Evolutionary conservation across 1,140 invertebrate genomes (phyloP), one percentile per base, ranked within the genome.

Genomic region (Diachasmimorpha longicaudata): DNA sequence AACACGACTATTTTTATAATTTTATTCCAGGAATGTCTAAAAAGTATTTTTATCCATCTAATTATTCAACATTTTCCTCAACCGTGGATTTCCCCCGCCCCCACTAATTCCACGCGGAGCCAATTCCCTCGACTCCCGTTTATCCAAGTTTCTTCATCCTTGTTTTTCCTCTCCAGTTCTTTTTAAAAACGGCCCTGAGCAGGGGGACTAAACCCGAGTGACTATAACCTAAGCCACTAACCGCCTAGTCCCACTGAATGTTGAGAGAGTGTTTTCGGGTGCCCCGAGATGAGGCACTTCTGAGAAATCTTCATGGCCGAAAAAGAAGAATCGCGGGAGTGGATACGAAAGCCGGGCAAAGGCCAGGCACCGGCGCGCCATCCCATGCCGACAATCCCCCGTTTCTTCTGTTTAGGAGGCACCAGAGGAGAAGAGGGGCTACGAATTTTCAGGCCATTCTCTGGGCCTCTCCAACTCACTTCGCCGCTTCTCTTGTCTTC

Each of bases 241-340:
- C n/a, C n/a, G 36, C 25, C 66, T 39, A 39, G 66, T 21, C 31
- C 21, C 25, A 66, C 13, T 9, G 66, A 68, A 16, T 68, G n/a
- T 10, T 37, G 66, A 36, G n/a, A 36, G n/a, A 37, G 66, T 68
- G 66, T 39, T 68, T 68, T 19, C 14, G 58, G 58, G 19, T 14
- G 25, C 31, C 25, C 13, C 31, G 31, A 39, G 66, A 68, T 68
- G 66, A 68, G 66, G 31, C 31, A 36, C 14, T 68, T 68, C 66
- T 68, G 66, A 68, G 66, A 68, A 68, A 68, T 39, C 9, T n/a
- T 39, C 66, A 68, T 68, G 66, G 66, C 36, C 66, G 66, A 68
- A 37, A 68, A 68, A 68, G 66, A 37, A 37, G 31, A 39, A 68
- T 14, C 31, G 31, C 31, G 31, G 31, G 31, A 31, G 31, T 31